A percentile compares a stretch with the other conserved stretches of the same genome.
phyloP scores from a whole-genome alignment of 2,113 vertebrate genomes.

The Hystrix cristata region DNA sequence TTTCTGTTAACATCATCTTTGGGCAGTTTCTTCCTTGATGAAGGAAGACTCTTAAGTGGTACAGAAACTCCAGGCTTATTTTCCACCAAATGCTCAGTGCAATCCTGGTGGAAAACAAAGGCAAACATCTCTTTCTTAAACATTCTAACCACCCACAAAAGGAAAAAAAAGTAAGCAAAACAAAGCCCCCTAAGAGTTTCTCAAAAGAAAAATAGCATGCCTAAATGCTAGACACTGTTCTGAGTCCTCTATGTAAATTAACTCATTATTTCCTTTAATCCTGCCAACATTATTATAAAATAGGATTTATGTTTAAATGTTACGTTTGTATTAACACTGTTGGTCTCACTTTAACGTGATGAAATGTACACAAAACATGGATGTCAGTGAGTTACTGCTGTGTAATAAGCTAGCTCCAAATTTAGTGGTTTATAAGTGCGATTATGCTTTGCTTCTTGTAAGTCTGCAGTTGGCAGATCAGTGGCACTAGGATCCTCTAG shows the following conservation, averaged over 20 bases:
- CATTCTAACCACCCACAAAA: neutral
- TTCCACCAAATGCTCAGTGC: neutral
- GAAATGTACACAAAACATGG: neutral
- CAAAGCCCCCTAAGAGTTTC: neutral
- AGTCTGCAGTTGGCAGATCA: too few species aligned
- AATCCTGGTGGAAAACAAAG: neutral
- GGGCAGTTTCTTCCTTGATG: neutral
- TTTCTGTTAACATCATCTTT: neutral
- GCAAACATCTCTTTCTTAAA: neutral
- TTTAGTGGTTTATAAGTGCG: neutral
- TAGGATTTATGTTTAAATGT: neutral
- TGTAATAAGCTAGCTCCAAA: neutral
- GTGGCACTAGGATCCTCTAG: accelerated
- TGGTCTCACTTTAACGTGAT: neutral
- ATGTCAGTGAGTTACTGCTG: neutral
- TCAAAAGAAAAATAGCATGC: neutral
- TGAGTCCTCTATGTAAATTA: neutral
- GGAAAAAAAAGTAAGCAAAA: neutral
- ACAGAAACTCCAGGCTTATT: neutral
- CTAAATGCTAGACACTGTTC: neutral
- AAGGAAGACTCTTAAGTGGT: neutral
- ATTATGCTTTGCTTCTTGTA: neutral
- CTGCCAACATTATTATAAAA: neutral
- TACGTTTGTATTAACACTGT: neutral
- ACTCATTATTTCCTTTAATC: neutral